Evolutionary conservation across 2,888 invertebrate species (phyloP).

Genomic region (Bruchidius siliquastri): DNA sequence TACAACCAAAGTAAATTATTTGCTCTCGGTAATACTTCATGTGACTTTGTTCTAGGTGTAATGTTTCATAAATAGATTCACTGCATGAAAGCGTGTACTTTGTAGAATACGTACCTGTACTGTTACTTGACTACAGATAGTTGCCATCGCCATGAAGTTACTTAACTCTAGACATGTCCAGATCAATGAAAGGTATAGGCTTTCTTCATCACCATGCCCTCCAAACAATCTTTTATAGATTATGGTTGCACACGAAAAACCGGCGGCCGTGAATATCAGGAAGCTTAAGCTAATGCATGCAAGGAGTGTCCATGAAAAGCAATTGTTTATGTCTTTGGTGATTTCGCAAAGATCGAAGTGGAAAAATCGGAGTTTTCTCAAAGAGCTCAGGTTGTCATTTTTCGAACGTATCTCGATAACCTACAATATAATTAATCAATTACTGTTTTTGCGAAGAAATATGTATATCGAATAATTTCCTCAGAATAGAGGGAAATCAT

Average conservation of each 20-base stretch:
- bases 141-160: not conserved
- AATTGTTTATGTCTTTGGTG: not conserved
- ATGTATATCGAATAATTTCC: no score
- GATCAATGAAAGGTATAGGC: not conserved
- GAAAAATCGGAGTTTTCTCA: not conserved
- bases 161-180: not conserved
- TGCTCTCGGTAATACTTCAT: no score
- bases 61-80: no score
- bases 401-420: not conserved
- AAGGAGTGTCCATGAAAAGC: not conserved
- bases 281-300: not conserved
- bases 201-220: not conserved
- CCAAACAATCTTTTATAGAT: not conserved
- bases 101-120: not conserved
- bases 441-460: no score
- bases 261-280: not conserved
- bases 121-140: not conserved
- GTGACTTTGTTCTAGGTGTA: no score
- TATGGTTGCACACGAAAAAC: not conserved
- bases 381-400: not conserved
- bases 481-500: no score
- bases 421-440: not conserved
- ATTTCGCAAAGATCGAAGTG: not conserved
- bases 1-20: no score
- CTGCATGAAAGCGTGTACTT: no score